These are phyloP conservation scores for Pentalonia nigronervosa DNA, from an alignment of 1,140 invertebrate genomes.

Conservation along the genomic window DNA sequence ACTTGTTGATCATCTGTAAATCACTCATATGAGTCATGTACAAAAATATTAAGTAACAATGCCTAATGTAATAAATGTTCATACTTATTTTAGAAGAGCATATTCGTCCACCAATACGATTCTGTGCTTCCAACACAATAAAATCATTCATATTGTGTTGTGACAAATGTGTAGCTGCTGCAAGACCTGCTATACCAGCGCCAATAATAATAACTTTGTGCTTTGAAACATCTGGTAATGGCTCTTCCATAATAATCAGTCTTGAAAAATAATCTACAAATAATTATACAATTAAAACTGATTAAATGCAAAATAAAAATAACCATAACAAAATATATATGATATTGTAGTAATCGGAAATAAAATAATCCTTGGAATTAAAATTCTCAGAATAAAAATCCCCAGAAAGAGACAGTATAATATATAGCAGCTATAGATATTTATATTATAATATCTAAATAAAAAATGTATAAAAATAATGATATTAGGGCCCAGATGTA, in stretches of 20 bases:
- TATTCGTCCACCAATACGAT: conserved; percentile 81
- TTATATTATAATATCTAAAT: no score
- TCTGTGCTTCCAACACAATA: conserved; percentile 80
- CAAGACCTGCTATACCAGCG: conserved; percentile 84
- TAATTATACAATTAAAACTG: background rate
- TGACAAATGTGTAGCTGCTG: conserved; percentile 82
- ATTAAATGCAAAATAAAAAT: background rate
- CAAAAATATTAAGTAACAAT: background rate
- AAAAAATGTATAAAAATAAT: no score
- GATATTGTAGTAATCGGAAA: no score
- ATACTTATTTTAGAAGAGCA: conserved; percentile 77
- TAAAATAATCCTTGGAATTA: no score
- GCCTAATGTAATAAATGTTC: conserved; percentile 62
- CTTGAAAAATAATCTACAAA: conserved; percentile 2
- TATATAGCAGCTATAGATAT: no score
- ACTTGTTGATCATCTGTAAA: conserved; percentile 68
- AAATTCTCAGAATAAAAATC: no score
- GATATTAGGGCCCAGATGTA: no score
- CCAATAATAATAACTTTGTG: conserved; percentile 84
- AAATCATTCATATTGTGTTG: conserved; percentile 83
- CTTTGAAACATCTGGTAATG: conserved; percentile 61
- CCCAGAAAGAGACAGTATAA: no score
- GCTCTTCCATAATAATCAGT: conserved; percentile 49
- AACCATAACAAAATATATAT: background rate
- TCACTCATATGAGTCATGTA: background rate